Evolutionary conservation across 1,140 invertebrate genomes (phyloP).

Genomic region (Dinothrombium tinctorium): DNA sequence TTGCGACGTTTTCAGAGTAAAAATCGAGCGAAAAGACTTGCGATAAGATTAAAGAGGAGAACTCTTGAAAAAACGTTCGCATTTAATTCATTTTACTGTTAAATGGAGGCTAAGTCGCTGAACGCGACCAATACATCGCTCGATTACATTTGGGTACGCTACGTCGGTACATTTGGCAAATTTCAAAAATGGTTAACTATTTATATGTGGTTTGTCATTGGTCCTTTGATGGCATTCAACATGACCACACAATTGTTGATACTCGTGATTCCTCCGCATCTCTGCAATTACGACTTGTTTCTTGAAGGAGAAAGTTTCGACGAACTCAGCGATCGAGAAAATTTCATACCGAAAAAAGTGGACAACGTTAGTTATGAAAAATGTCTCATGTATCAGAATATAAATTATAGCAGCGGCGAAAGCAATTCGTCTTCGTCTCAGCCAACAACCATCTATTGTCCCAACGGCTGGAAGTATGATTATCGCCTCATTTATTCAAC

Average conservation of each 20-base stretch:
- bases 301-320: constrained; percentile 1
- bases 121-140: not conserved
- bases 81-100: too few species aligned
- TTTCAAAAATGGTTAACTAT: constrained; percentile 2
- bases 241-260: constrained; percentile 6
- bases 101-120: too few species aligned
- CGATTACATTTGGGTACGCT: not conserved
- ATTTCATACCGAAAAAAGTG: too few species aligned
- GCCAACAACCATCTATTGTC: constrained; percentile 22
- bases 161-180: constrained; percentile 1
- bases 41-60: too few species aligned
- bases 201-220: constrained; percentile 1
- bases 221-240: constrained; percentile 1
- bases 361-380: too few species aligned
- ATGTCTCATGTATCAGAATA: too few species aligned
- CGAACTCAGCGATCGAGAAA: not conserved
- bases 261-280: not conserved
- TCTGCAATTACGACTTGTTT: not conserved
- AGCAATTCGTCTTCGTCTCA: not conserved
- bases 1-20: too few species aligned
- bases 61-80: too few species aligned
- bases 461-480: constrained; percentile 47
- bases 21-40: too few species aligned
- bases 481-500: constrained; percentile 44
- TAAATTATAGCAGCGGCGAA: not conserved